phyloP scores from a whole-genome alignment of 1,140 invertebrate species.

The Akabosia matsudoensis region DNA sequence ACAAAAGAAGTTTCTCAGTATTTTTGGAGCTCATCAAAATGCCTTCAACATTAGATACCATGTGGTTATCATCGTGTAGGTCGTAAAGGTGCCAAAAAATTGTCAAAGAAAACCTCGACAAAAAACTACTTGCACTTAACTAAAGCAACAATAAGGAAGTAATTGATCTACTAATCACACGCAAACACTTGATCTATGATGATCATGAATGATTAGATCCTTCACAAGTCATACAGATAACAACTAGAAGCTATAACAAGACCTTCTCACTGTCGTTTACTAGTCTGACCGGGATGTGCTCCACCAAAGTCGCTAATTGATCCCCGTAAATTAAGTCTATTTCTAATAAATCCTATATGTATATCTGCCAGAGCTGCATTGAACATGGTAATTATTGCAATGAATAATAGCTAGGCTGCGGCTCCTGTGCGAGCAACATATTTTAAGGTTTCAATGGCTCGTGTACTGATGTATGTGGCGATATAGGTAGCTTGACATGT shows the following conservation, averaged over 20 bases:
- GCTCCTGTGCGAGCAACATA: neutral
- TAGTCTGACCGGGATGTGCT: neutral
- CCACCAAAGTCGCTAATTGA: neutral
- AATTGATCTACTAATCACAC: neutral
- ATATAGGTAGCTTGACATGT: no score
- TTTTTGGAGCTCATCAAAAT: neutral
- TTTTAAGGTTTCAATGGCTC: no score
- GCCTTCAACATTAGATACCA: no score
- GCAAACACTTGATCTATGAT: neutral
- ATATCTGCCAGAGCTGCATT: neutral
- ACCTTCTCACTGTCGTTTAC: no score
- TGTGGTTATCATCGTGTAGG: neutral
- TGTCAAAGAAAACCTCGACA: neutral
- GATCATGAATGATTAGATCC: conserved; percentile 21
- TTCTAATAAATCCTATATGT: neutral
- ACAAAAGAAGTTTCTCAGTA: neutral
- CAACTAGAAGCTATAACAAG: no score
- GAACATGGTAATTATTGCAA: neutral
- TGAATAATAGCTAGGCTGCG: neutral
- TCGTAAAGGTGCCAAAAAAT: neutral
- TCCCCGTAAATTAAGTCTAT: neutral
- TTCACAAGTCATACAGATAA: neutral
- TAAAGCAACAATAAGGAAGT: conserved; percentile 15
- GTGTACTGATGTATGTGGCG: no score
- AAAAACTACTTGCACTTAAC: neutral